A percentile compares a stretch with the other conserved stretches of the same genome.
phyloP scores from a whole-genome alignment of 2,888 invertebrate species.

The Synergus japonicus region DNA sequence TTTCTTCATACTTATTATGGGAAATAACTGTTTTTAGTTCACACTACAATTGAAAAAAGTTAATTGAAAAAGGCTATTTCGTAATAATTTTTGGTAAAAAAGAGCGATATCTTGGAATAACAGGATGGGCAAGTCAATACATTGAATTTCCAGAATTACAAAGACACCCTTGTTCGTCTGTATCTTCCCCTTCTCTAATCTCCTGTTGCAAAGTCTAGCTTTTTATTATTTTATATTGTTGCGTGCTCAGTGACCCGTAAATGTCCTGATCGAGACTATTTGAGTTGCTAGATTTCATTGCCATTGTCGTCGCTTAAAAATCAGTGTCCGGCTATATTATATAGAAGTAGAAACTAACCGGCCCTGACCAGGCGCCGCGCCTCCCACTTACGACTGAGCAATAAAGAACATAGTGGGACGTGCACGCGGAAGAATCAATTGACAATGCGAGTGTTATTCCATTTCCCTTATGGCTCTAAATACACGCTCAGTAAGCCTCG shows the following conservation, averaged over 20 bases:
- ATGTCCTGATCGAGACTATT: conserved; percentile 51
- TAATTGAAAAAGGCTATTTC: too few relatives aligned
- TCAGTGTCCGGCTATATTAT: conserved; percentile 47
- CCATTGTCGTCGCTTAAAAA: conserved; percentile 57
- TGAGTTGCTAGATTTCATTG: conserved; percentile 60
- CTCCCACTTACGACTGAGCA: conserved; percentile 25
- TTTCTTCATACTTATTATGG: too few relatives aligned
- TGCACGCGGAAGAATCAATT: conserved; percentile 35
- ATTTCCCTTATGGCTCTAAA: conserved; percentile 7
- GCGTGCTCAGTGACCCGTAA: conserved; percentile 62
- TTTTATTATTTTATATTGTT: conserved; percentile 58
- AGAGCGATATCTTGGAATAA: conserved; percentile 39
- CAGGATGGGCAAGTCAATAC: conserved; percentile 63
- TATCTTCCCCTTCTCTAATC: conserved; percentile 54
- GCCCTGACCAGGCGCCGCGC: conserved; percentile 24
- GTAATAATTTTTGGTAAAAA: background rate
- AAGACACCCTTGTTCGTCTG: conserved; percentile 44
- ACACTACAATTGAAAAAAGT: too few relatives aligned
- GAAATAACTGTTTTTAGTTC: too few relatives aligned
- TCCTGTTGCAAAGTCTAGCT: conserved; percentile 41
- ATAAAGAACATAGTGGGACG: conserved; percentile 32
- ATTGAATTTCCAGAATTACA: conserved; percentile 64
- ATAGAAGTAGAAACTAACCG: conserved; percentile 10
- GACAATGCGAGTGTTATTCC: conserved; percentile 16
- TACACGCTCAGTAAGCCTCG: background rate